These are phyloP conservation scores for Campylorhamphus procurvoides DNA, from an alignment of 2,113 vertebrate species.

Conservation along the genomic window DNA sequence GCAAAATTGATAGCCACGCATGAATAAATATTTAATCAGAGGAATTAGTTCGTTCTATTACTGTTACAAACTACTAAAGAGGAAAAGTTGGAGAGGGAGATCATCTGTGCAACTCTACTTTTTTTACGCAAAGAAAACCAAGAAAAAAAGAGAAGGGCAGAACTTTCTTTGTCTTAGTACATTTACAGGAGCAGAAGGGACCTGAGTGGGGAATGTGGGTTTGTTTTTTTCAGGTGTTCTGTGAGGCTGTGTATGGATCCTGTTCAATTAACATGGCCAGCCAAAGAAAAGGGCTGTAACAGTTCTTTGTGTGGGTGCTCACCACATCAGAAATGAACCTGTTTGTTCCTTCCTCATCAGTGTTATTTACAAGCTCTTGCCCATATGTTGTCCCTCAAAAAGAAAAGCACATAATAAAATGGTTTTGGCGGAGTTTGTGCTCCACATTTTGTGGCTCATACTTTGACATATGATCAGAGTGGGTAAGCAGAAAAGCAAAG, in stretches of 20 bases:
- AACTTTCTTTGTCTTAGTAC: neutral
- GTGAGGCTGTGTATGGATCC: neutral
- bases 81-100: neutral
- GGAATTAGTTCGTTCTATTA: neutral
- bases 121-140: neutral
- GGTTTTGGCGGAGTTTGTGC: neutral
- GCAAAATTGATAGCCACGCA: neutral
- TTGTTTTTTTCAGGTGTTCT: neutral
- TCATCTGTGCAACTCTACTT: neutral
- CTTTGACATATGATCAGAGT: conserved; percentile 19
- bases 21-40: neutral
- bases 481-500: conserved; percentile 28
- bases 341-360: neutral
- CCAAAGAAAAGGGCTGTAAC: neutral
- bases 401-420: neutral
- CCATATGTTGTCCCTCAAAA: conserved; percentile 11
- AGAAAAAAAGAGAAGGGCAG: neutral
- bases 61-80: neutral
- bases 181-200: neutral
- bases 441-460: neutral
- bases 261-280: neutral
- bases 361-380: conserved; percentile 27
- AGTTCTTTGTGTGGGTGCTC: neutral
- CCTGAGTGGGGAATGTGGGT: neutral
- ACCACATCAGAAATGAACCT: neutral